Evolutionary conservation across 2,797 vertebrate species (phyloP).

Genomic region (Galago senegalensis): DNA sequence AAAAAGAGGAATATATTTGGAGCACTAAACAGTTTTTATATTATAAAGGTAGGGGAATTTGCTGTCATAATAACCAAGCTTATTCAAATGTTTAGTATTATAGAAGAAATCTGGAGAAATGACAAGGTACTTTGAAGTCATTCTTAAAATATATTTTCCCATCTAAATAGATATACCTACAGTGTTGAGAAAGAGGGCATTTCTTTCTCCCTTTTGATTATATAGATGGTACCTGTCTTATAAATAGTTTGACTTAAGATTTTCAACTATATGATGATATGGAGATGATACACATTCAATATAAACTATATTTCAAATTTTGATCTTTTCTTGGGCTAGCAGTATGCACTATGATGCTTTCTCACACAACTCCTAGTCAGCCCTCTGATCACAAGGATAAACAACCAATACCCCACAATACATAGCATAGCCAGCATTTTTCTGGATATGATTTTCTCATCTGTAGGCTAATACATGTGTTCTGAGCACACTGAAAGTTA

Average conservation of each 20-base stretch:
- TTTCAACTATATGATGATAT: background rate
- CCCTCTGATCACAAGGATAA: background rate
- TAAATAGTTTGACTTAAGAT: background rate
- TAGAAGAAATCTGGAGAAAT: conserved; percentile 58
- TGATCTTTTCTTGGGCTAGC: background rate
- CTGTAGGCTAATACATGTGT: background rate
- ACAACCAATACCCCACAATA: background rate
- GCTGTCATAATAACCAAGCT: conserved; percentile 60
- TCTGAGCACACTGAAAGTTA: background rate
- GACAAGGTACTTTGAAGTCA: conserved; percentile 67
- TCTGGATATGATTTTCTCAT: background rate
- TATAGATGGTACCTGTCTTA: background rate
- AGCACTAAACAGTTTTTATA: conserved; percentile 58
- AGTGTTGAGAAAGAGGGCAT: background rate
- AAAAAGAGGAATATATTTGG: conserved; percentile 60
- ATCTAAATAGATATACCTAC: background rate
- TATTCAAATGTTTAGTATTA: conserved; percentile 59
- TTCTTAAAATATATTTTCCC: conserved; percentile 42
- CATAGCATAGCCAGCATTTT: background rate
- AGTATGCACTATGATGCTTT: background rate
- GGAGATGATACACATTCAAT: background rate
- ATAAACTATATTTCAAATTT: background rate
- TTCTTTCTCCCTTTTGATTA: background rate
- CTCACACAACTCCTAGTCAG: background rate
- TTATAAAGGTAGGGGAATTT: background rate